Evolutionary conservation across 1,140 invertebrate genomes (phyloP), one percentile per base, ranked within the genome.

Genomic region (Philopotamus ludificatus): DNA sequence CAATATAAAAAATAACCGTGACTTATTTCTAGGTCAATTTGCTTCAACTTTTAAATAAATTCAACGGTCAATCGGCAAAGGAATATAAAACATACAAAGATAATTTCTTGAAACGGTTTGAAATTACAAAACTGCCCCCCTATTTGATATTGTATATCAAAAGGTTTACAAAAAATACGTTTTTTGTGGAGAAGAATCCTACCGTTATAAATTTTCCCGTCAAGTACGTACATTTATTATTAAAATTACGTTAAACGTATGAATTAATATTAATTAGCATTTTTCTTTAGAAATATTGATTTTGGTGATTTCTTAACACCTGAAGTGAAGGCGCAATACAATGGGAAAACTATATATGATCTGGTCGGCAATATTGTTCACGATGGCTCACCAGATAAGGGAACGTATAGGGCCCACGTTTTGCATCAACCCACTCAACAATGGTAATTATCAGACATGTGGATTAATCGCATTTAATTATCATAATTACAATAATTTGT

Each of bases 31-130:
- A 93, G 89, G 93, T 99, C 2, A 98, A 97, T 76, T 83, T 99
- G 16, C 95, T 93, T 71, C 91, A 91, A 49, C 79, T 99, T 44
- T 80, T 99, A 34, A 89, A 89, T 44, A 99, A 99, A 80, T 99
- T 99, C 75, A 98, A 99, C 80, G 96, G 97, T 1, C 85, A 91
- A 53, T 84, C 86, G 18, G 95, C 98, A 73, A 98, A 98, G 77
- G 98, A 99, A 77, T 99, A 99, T 76, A 99, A 99, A 82, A 99
- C 97, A 0, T 98, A 98, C 75, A 99, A 99, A 76, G 97, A 99
- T 75, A 98, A 97, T 74, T 95, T 95, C 73, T 82, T 99, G 80
- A 99, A 98, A 75, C 84, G 93, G 72, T 99, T 99, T 81, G 94
- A 99, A 81, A 91, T 99, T 22, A 94, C 92, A 0, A 83, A 89